phyloP scores from a whole-genome alignment of 1,140 invertebrate genomes.

The Campodea augens region DNA sequence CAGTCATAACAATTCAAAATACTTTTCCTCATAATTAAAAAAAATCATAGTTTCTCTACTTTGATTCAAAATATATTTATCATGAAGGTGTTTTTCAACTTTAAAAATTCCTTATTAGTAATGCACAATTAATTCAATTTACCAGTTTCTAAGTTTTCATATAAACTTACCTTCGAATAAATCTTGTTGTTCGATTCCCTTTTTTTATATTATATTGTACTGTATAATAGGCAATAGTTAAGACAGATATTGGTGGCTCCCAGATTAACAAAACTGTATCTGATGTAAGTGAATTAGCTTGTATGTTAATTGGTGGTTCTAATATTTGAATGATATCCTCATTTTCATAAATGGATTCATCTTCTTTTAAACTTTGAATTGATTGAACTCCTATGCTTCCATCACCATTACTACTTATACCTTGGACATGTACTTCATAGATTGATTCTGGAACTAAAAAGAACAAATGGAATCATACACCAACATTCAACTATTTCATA shows the following conservation, averaged over 20 bases:
- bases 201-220: background rate
- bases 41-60: no score
- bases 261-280: conserved; percentile 29
- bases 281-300: conserved; percentile 28
- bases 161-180: no score
- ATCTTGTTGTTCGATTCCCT: background rate
- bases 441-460: conserved; percentile 20
- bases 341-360: conserved; percentile 1
- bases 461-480: background rate
- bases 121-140: no score
- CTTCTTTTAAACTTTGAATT: conserved; percentile 17
- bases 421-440: conserved; percentile 25
- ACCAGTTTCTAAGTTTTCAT: no score
- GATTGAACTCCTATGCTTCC: conserved; percentile 15
- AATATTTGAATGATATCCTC: conserved; percentile 8
- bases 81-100: no score
- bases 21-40: no score
- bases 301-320: conserved; percentile 24
- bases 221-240: conserved; percentile 10
- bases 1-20: no score
- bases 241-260: conserved; percentile 19
- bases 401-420: conserved; percentile 15
- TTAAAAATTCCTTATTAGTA: no score
- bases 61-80: no score
- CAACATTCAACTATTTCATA: background rate